Base-by-base conservation (phyloP, 2,888 invertebrate species). In the Acrobasis consociella region DNA sequence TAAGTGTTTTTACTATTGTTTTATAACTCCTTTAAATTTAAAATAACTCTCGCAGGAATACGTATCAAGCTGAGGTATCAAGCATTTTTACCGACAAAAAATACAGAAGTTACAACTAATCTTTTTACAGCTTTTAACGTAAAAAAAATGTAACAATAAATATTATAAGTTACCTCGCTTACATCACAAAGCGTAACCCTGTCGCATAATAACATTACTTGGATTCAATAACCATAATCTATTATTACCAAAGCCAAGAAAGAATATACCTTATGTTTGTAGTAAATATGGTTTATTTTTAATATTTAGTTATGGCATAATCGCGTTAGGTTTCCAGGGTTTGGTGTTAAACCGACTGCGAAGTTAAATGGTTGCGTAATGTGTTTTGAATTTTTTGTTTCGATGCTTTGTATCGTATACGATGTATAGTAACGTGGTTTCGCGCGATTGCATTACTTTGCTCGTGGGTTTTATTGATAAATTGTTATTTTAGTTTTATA, bases 341-440 rank as follows among this genome's bases (percentile, higher is more conserved):
- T 71, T 68, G 72, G 63, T 67, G 70, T 69, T 67, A 66, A 76
- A 73, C 73, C 71, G 72, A 70, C 67, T 75, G 75, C 66, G 65
- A 69, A 65, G 65, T 62, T 65, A 58, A 55, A 62, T 56, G 64
- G 64, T 63, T 64, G 65, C 61, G 72, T 73, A 72, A 73, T 73
- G 70, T 71, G 72, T 69, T 72, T 67, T 65, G 63, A 64, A 63
- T 71, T 69, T 67, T 65, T 64, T 67, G 37, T 49, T 31, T 7
- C 31, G 2, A 31, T 31, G 31, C 31, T 8, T 31, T 8, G 31
- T 31, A n/a, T 31, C 7, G 31, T 31, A n/a, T 13, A 13, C 2
- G n/a, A 13, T 10, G 42, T 46, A n/a, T n/a, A 46, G 49, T 55
- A 11, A 39, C 39, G 38, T 16, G 53, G 38, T 15, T 53, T 16